Evolutionary conservation across 2,888 invertebrate genomes (phyloP), one percentile per base, ranked within the genome.

Genomic region (Spilarctia lutea): DNA sequence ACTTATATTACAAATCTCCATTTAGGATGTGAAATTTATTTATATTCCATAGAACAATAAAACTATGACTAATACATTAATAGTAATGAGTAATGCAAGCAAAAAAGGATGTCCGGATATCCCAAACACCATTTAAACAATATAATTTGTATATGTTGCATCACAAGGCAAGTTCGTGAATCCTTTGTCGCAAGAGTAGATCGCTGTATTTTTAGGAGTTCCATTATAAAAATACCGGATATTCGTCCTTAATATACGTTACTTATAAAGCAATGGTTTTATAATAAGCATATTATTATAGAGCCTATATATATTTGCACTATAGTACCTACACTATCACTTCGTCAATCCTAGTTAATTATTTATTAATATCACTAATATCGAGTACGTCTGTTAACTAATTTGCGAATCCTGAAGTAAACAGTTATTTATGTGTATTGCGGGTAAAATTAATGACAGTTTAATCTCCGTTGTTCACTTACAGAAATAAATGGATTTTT

Each of bases 81-180:
- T 72, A 75, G 56, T 65, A 79, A 79, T 84, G 81, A 85, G 79
- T 80, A 85, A 85, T 82, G 76, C 72, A 56, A 71, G 63, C 79
- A 68, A 75, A 81, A 83, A 80, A 63, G 45, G 81, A 66, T 10
- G 60, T 68, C 79, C 83, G 85, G 85, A 85, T 80, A 85, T 81
- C 82, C 84, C 73, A 81, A 83, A 81, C 75, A 80, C 74, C 72
- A 76, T 82, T 81, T 76, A 79, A 81, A 80, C 78, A 76, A 79
- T 78, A 77, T 77, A 82, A 82, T 75, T 68, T 75, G 16, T 10
- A 78, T 68, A 79, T 79, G 75, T 72, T 76, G 76, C 70, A 75
- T 70, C 71, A 66, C n/a, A 82, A 77, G 75, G 10, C 33, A 16
- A 52, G 72, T 69, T 30, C 30, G 33, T 33, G 68, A 60, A 70